These are phyloP conservation scores for Drosophila colorata DNA, from an alignment of 2,888 invertebrate species.

Conservation along the genomic window DNA sequence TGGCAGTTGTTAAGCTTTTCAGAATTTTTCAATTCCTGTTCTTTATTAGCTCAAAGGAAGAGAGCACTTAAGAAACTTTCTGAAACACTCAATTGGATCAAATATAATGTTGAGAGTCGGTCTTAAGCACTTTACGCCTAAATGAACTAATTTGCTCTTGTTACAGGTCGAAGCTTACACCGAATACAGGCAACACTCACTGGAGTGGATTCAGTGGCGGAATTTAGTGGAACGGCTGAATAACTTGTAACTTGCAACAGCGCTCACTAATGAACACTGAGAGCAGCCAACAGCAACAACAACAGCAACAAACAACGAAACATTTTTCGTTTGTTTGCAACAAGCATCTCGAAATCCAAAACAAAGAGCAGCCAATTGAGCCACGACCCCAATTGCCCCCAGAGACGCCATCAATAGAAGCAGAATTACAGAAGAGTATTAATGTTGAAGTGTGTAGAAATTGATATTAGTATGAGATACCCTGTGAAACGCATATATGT, in stretches of 20 bases:
- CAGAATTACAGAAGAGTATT: constrained; percentile 2
- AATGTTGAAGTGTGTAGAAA: background rate
- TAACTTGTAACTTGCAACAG: constrained; percentile 49
- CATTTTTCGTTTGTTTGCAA: constrained; percentile 39
- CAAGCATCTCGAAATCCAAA: constrained; percentile 23
- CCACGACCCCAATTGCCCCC: constrained; percentile 22
- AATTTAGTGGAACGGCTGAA: background rate
- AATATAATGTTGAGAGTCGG: constrained; percentile 52
- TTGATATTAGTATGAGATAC: constrained; percentile 7
- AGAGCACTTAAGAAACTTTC: constrained; percentile 38
- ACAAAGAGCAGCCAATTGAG: constrained; percentile 41
- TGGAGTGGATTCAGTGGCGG: constrained; percentile 31
- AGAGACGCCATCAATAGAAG: constrained; percentile 25
- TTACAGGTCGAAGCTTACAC: constrained; percentile 36
- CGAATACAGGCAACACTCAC: constrained; percentile 14
- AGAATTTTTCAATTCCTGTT: background rate
- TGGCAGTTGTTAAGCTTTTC: background rate
- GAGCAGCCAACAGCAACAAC: constrained; percentile 1
- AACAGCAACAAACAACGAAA: constrained; percentile 13
- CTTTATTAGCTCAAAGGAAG: background rate
- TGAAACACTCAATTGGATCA: constrained; percentile 53
- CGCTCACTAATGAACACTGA: constrained; percentile 58
- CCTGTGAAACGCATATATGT: constrained; percentile 1
- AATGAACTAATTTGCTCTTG: constrained; percentile 66
- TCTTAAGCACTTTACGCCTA: constrained; percentile 67